phyloP scores from a whole-genome alignment of 2,113 vertebrate species.

The Damaliscus lunatus region DNA sequence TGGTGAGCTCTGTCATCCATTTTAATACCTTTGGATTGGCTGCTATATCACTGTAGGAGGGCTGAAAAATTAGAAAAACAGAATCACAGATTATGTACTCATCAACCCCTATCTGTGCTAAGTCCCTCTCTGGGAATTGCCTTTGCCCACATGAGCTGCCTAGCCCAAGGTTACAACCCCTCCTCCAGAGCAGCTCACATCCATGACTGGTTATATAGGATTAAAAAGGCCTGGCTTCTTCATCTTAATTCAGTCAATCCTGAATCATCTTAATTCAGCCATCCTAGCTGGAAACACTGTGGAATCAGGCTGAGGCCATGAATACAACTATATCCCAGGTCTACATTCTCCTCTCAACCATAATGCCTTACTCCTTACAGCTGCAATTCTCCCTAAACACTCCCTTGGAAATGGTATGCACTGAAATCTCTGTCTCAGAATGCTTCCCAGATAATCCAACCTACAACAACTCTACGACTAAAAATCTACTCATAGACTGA shows the following conservation, averaged over 20 bases:
- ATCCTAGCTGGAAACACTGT: not conserved
- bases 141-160: not conserved
- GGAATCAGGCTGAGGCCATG: not conserved
- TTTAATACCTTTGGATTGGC: constrained; percentile 97
- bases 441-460: not conserved
- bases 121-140: not conserved
- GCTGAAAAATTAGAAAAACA: constrained; percentile 80
- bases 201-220: not conserved
- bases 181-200: too few relatives aligned
- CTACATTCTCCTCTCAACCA: not conserved
- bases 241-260: not conserved
- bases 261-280: not conserved
- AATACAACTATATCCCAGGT: not conserved
- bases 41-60: constrained; percentile 95
- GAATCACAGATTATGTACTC: not conserved
- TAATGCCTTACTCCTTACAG: not conserved
- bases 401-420: not conserved
- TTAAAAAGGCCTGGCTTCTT: not conserved
- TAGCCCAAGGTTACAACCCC: not conserved
- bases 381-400: not conserved
- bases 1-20: constrained; percentile 98
- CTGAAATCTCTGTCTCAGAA: not conserved
- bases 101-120: too few relatives aligned
- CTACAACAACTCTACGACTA: not conserved
- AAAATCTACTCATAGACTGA: not conserved